These are phyloP conservation scores for Melipona beecheii DNA, from an alignment of 2,888 invertebrate genomes.

Conservation along the genomic window DNA sequence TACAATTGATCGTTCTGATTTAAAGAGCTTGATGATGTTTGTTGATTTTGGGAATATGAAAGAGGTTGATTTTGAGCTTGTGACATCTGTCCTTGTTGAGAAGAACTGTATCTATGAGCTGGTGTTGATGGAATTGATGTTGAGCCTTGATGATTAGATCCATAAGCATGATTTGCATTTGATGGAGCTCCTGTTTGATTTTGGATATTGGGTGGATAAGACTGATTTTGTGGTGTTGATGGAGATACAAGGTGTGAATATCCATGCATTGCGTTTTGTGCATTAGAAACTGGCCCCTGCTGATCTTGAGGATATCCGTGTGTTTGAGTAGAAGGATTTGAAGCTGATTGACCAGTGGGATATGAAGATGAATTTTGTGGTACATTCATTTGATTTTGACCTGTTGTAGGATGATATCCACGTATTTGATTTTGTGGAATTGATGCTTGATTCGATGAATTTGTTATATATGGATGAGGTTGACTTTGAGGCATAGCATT, in stretches of 20 bases:
- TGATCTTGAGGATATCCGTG: conserved; percentile 74
- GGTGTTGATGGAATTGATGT: conserved; percentile 57
- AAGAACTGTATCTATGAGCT: conserved; percentile 60
- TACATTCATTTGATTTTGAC: conserved; percentile 68
- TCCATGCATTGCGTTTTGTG: conserved; percentile 72
- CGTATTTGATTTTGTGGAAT: conserved; percentile 74
- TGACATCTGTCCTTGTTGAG: conserved; percentile 63
- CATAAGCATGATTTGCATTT: conserved; percentile 63
- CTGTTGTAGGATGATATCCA: conserved; percentile 71
- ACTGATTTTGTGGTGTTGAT: conserved; percentile 56
- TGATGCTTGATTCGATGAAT: conserved; percentile 63
- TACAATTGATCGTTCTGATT: conserved; percentile 74
- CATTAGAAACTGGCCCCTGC: conserved; percentile 59
- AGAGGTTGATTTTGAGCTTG: conserved; percentile 64
- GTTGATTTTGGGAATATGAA: conserved; percentile 70
- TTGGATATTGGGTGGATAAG: conserved; percentile 59
- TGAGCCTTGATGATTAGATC: conserved; percentile 63
- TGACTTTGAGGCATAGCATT: conserved; percentile 62
- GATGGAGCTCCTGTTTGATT: conserved; percentile 54
- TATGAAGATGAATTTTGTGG: conserved; percentile 66
- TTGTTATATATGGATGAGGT: conserved; percentile 63
- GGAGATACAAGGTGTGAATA: conserved; percentile 71
- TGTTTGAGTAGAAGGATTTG: conserved; percentile 61
- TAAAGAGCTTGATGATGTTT: conserved; percentile 57
- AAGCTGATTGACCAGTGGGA: conserved; percentile 62